phyloP scores from a whole-genome alignment of 1,140 invertebrate genomes.

The Thereuonema tuberculata region DNA sequence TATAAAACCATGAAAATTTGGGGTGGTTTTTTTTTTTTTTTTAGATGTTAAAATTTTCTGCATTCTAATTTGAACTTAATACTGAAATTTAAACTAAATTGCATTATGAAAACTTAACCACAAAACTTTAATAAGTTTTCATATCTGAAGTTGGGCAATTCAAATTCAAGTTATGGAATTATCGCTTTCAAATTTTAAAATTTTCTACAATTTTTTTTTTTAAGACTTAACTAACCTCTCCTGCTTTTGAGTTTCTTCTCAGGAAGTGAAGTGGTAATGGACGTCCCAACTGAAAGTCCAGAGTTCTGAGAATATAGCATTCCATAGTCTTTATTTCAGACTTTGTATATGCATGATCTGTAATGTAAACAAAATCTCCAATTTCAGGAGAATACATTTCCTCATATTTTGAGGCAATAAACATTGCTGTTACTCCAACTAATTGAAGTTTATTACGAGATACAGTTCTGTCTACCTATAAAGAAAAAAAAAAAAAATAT shows the following conservation, averaged over 20 bases:
- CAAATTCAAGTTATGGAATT: no score
- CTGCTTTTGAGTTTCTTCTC: slow-evolving; percentile 61
- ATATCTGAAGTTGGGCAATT: no score
- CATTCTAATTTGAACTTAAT: no score
- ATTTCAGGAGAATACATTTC: slow-evolving; percentile 84
- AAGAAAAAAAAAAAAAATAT: slow-evolving; percentile 16
- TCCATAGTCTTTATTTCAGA: slow-evolving; percentile 74
- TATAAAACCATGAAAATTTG: no score
- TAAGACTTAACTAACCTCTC: slow-evolving; percentile 40
- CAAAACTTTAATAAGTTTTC: no score
- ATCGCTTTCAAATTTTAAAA: no score
- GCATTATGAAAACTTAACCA: no score
- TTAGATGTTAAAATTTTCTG: no score
- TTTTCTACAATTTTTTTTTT: no score
- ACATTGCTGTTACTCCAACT: slow-evolving; percentile 78
- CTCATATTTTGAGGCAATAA: slow-evolving; percentile 89
- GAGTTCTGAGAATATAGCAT: slow-evolving; percentile 50
- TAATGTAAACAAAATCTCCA: slow-evolving; percentile 80
- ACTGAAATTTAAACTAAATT: no score
- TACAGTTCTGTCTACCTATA: slow-evolving; percentile 41
- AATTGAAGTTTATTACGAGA: slow-evolving; percentile 62
- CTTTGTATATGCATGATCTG: slow-evolving; percentile 73
- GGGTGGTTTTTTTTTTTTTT: no score
- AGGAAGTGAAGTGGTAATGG: slow-evolving; percentile 81
- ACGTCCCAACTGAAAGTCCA: slow-evolving; percentile 68